phyloP scores from a whole-genome alignment of 1,140 invertebrate species.

The Brachionus koreanus region DNA sequence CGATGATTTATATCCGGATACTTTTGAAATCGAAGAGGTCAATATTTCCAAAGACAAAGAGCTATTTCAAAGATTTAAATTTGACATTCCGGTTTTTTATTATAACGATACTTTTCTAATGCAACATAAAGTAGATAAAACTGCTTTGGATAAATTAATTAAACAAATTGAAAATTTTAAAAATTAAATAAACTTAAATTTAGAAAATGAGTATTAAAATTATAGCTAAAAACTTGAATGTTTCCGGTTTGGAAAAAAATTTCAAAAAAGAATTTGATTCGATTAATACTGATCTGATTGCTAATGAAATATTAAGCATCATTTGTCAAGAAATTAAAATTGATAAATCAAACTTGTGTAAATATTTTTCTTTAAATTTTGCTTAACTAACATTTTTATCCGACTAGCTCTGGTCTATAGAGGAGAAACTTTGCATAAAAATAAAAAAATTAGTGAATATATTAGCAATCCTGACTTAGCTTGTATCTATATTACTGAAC shows the following conservation, averaged over 20 bases:
- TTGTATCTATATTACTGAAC: background rate
- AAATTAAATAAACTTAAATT: background rate
- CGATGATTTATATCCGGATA: slow-evolving; percentile 50
- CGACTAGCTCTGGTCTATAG: slow-evolving; percentile 4
- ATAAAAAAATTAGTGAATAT: slow-evolving; percentile 6
- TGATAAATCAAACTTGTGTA: slow-evolving; percentile 5
- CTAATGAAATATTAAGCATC: background rate
- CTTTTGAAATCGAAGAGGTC: slow-evolving; percentile 64
- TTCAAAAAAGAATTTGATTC: background rate
- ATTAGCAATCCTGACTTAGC: background rate
- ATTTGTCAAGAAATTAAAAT: background rate
- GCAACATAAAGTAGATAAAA: slow-evolving; percentile 70
- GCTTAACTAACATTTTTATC: background rate
- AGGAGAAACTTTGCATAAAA: slow-evolving; percentile 24
- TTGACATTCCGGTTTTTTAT: slow-evolving; percentile 81
- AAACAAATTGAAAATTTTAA: slow-evolving; percentile 46
- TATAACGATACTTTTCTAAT: slow-evolving; percentile 76
- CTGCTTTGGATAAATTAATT: slow-evolving; percentile 52
- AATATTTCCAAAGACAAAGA: slow-evolving; percentile 71
- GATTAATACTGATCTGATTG: background rate
- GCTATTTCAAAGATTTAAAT: slow-evolving; percentile 71
- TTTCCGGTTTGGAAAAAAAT: slow-evolving; percentile 13
- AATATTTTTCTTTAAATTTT: background rate
- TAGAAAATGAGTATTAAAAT: slow-evolving; percentile 2
- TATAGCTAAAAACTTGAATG: slow-evolving; percentile 23